These are phyloP conservation scores for Heliopora coerulea DNA, from an alignment of 92 coral and sea anemone species.

Conservation along the genomic window DNA sequence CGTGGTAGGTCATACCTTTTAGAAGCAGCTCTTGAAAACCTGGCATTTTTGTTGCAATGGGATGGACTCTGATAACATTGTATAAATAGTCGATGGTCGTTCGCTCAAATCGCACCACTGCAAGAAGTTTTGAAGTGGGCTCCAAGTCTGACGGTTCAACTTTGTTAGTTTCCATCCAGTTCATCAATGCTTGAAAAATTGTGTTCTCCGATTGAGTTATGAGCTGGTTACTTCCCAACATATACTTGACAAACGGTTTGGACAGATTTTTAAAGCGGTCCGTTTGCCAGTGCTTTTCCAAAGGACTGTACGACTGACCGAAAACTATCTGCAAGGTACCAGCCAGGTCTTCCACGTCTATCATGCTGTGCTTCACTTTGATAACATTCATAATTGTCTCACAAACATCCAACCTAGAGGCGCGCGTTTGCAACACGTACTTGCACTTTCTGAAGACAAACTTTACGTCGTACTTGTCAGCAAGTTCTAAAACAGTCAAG, in stretches of 20 bases:
- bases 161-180: constrained; percentile 55
- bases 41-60: constrained; percentile 15
- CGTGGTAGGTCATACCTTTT: constrained; percentile 1
- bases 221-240: constrained; percentile 49
- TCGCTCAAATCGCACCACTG: constrained; percentile 1
- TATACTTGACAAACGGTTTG: background rate
- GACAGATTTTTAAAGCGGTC: constrained; percentile 12
- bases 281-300: constrained; percentile 17
- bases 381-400: background rate
- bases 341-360: constrained; percentile 9
- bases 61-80: constrained; percentile 16
- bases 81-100: constrained; percentile 16
- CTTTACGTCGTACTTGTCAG: constrained; percentile 21
- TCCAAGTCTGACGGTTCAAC: constrained; percentile 11
- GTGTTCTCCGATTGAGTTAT: constrained; percentile 84
- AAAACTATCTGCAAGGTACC: background rate
- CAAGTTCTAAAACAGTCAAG: constrained; percentile 11
- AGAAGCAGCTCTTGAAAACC: background rate
- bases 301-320: background rate
- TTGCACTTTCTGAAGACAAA: constrained; percentile 35
- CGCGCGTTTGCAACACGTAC: constrained; percentile 1
- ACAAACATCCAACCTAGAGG: background rate
- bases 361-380: constrained; percentile 19
- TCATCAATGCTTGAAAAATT: constrained; percentile 82
- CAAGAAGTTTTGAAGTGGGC: background rate